phyloP scores from a whole-genome alignment of 2,888 invertebrate genomes.

The Agriopis leucophaearia region DNA sequence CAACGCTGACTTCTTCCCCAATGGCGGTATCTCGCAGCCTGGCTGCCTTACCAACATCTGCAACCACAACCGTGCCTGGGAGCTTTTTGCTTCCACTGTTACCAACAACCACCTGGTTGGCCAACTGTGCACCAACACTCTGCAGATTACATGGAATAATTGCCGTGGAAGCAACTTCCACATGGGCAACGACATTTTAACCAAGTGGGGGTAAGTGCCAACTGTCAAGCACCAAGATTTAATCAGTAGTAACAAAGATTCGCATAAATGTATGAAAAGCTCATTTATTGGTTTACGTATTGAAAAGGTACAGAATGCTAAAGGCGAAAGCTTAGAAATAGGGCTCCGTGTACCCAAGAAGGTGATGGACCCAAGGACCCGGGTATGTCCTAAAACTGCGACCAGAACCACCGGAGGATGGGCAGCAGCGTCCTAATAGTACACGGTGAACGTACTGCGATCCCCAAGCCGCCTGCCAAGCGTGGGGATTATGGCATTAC shows the following conservation, averaged over 20 bases:
- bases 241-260: not conserved
- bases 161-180: slow-evolving; percentile 60
- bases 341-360: no score
- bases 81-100: slow-evolving; percentile 67
- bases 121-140: slow-evolving; percentile 53
- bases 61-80: slow-evolving; percentile 71
- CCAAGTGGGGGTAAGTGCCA: slow-evolving; percentile 59
- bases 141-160: slow-evolving; percentile 60
- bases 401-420: no score
- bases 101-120: slow-evolving; percentile 66
- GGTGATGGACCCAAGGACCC: no score
- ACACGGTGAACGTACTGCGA: no score
- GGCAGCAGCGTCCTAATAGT: no score
- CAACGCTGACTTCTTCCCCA: slow-evolving; percentile 87
- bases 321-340: no score
- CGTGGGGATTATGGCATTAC: no score
- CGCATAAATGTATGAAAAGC: no score
- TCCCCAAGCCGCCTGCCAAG: no score
- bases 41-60: slow-evolving; percentile 67
- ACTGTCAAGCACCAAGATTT: not conserved
- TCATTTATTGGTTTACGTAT: no score
- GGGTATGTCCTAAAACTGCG: no score
- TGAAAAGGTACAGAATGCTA: no score
- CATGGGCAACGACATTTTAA: slow-evolving; percentile 65
- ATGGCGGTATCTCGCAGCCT: slow-evolving; percentile 80